A percentile compares a stretch with the other conserved stretches of the same genome.
Evolutionary conservation across 1,140 invertebrate genomes (phyloP).

Genomic region (Caerostris darwini): DNA sequence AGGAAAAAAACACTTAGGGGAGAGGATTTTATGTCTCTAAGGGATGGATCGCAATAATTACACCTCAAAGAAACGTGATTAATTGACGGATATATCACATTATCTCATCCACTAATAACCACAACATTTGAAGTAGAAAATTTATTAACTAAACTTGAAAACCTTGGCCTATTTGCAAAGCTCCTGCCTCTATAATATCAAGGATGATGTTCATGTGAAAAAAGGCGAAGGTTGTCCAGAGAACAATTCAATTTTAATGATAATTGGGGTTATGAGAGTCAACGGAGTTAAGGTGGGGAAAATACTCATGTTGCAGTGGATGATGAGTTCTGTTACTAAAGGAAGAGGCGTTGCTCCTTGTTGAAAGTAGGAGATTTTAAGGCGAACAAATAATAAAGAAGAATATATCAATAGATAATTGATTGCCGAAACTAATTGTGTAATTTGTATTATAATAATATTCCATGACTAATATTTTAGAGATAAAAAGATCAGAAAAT

Average conservation of each 20-base stretch:
- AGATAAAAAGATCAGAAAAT: too few relatives aligned
- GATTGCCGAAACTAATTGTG: too few relatives aligned
- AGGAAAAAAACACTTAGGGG: neutral
- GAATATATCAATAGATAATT: too few relatives aligned
- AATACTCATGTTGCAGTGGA: neutral
- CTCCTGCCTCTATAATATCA: neutral
- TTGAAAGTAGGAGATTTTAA: neutral
- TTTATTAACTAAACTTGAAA: conserved; percentile 42
- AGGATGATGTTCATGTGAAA: conserved; percentile 23
- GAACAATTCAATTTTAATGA: conserved; percentile 36
- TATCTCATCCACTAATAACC: conserved; percentile 14
- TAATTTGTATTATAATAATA: too few relatives aligned
- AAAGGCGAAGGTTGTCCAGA: neutral
- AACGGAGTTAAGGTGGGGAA: neutral
- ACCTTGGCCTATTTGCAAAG: conserved; percentile 59
- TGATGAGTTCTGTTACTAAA: neutral
- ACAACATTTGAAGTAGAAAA: neutral
- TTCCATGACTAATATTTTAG: too few relatives aligned
- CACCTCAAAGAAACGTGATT: conserved; percentile 37
- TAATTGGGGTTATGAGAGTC: conserved; percentile 44
- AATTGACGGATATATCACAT: conserved; percentile 33
- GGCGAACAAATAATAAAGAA: neutral
- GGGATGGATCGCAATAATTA: conserved; percentile 18
- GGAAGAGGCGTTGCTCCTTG: neutral
- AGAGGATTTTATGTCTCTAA: neutral